Base-by-base conservation (phyloP, 2,797 vertebrate genomes). In the Xiphophorus birchmanni region DNA sequence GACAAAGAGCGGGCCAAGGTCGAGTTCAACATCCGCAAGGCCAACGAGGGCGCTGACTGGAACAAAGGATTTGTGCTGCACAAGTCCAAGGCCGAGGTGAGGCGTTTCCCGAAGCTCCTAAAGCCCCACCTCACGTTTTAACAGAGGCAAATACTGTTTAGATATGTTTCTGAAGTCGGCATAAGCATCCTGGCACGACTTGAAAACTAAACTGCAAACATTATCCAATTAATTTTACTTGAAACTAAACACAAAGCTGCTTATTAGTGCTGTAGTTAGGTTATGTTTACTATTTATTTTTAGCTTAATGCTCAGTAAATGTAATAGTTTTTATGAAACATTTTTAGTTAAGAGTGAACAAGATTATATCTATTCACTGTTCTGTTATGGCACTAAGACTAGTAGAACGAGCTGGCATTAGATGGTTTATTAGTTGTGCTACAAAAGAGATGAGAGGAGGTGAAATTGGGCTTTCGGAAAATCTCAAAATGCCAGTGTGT, bases 1-100 rank as follows among this genome's bases (percentile, higher is more conserved):
- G 97, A 97, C 91, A 99, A 99, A 94, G 99, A 99, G 12, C 96
- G 98, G 32, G 93, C 98, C 75, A 99, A 99, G 95, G 98, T 98
- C 72, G 98, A 99, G 72, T 99, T 99, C 96, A 99, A 99, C 96
- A 99, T 99, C 92, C 98, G 98, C 35, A 99, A 99, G 95, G 96
- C 98, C 92, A 99, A 99, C 42, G 98, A 99, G 92, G 98, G 98
- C 81, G 94, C 97, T 60, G 97, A 98, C 2, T 99, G 99, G 99
- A 99, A 97, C 93, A 99, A 98, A 91, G 98, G 98, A 92, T 99
- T 97, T 87, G 97, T 99, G 91, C 97, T 99, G 86, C 99, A 99
- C 96, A 99, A 99, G 92, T 98, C 99, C 83, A 99, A 99, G 95
- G 97, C 97, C 35, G 97, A 97, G 86, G 99, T 99, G 95, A 95